Evolutionary conservation across 2,888 invertebrate species (phyloP).

Genomic region (Cylindroiulus punctatus): DNA sequence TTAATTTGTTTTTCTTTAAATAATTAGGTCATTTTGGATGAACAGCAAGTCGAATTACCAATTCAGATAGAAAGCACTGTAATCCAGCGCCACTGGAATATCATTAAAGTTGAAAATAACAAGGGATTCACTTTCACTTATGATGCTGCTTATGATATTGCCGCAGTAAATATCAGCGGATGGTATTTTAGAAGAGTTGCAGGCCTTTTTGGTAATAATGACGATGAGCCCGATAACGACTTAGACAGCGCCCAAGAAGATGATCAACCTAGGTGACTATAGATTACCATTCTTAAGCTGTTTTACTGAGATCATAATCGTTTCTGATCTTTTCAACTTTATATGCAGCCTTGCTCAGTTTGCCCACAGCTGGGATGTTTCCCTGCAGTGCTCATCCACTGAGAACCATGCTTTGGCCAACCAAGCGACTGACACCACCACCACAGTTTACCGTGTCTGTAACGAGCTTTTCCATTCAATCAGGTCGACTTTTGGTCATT

Average conservation of each 20-base stretch:
- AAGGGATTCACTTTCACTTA: conserved; percentile 74
- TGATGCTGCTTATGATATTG: conserved; percentile 69
- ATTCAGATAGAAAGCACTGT: conserved; percentile 64
- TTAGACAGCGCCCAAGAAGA: conserved; percentile 35
- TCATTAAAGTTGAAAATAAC: conserved; percentile 50
- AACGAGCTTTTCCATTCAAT: conserved; percentile 50
- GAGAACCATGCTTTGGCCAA: conserved; percentile 48
- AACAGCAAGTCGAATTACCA: conserved; percentile 67
- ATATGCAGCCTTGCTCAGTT: conserved; percentile 48
- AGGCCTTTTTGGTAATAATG: conserved; percentile 55
- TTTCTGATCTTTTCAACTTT: background rate
- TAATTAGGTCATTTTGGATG: conserved; percentile 62
- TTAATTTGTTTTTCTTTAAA: background rate
- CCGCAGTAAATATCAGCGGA: conserved; percentile 53
- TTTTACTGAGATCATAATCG: background rate
- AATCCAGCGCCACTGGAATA: conserved; percentile 57
- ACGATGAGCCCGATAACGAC: conserved; percentile 56
- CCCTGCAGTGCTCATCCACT: conserved; percentile 1
- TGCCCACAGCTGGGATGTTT: conserved; percentile 56
- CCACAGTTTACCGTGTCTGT: conserved; percentile 42
- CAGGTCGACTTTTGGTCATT: conserved; percentile 44
- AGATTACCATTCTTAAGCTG: background rate
- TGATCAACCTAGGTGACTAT: conserved; percentile 13
- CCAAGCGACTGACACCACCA: background rate
- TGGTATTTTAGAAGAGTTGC: conserved; percentile 55